Evolutionary conservation across 37 sponge, comb jelly and placozoan genomes (phyloP), one percentile per base, ranked within the genome.

Genomic region (Chondrosia reniformis): DNA sequence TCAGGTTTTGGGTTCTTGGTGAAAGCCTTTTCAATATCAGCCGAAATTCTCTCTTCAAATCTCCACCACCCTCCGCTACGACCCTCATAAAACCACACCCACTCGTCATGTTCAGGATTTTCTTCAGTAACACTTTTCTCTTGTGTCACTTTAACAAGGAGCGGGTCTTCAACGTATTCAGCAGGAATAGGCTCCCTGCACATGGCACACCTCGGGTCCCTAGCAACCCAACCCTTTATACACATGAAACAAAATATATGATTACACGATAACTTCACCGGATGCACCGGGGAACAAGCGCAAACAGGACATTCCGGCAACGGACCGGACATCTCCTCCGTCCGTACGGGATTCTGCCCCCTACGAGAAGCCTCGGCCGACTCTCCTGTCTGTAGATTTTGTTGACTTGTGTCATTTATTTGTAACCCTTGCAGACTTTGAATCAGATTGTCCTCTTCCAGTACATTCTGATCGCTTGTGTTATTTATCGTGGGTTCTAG

Each of bases 211-310:
- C 64, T 7, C 27, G 41, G 33, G 33, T 33, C 78, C 17, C 89
- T 33, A 1, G 81, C 84, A 62, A 64, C 75, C 13, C 88, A 88
- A 33, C 97, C 97, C 71, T 97, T 97, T 73, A 97, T 78, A 59
- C 97, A 97, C 34, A 97, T 79, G 67, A 77, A 97, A 63, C 97
- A 97, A 84, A 97, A 97, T 1, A 84, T 66, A 79, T 97, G 97
- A 21, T 56, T 32, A 65, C 97, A 97, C 3, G 94, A 89, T n/a
- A 91, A 84, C 38, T 66, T 61, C 3, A 93, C 87, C 28, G 97
- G 94, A 31, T 97, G 76, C 37, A 80, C 69, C 21, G 66, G 76
- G 9, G 75, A 31, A 28, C 83, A 79, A 13, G 73, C 74, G 45
- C 97, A 97, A 54, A 97, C 80, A 43, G 88, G 76, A 67, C 96